Evolutionary conservation across 2,888 invertebrate genomes (phyloP), one percentile per base, ranked within the genome.

Genomic region (Merodon equestris): DNA sequence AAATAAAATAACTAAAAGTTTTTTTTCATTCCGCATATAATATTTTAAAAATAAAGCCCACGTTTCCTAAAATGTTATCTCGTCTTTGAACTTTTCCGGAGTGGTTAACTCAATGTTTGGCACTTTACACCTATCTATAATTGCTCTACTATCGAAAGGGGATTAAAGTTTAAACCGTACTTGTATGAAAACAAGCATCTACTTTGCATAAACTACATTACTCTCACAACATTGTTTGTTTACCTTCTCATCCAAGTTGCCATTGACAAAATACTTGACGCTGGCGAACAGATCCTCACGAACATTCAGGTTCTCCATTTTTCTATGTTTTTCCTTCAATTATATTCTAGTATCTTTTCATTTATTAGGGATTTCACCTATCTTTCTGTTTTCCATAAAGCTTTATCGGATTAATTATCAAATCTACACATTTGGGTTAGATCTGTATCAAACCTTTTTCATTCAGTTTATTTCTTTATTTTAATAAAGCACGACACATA

Each of bases 211-310:
- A 38, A 17, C 3, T 14, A 51, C 42, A 13, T 45, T 45, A 0
- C 9, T 7, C 42, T 13, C 0, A 27, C 12, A 48, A 13, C 13
- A 14, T 50, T 17, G n/a, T 27, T 40, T 48, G 34, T 82, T 86
- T 86, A 94, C 95, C 92, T 93, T 92, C 86, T 93, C 92, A 84
- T 92, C 91, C 84, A 95, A 91, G 89, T 94, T 94, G 83, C 96
- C 96, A 87, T 94, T 94, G 85, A 94, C 91, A 90, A 93, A 95
- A 90, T 93, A 96, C 87, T 94, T 94, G 84, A 96, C 93, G 91
- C 94, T 93, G 88, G 94, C 93, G 89, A 96, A 96, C 84, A 96
- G 83, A 84, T 86, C 87, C 61, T 88, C 88, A 82, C 86, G 87
- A 61, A 88, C 84, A 83, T 86, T 86, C 47, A 87, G 81, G 82